Conservation (phyloP, 2,888 invertebrate species). For the Iselma pallidipennis region DNA sequence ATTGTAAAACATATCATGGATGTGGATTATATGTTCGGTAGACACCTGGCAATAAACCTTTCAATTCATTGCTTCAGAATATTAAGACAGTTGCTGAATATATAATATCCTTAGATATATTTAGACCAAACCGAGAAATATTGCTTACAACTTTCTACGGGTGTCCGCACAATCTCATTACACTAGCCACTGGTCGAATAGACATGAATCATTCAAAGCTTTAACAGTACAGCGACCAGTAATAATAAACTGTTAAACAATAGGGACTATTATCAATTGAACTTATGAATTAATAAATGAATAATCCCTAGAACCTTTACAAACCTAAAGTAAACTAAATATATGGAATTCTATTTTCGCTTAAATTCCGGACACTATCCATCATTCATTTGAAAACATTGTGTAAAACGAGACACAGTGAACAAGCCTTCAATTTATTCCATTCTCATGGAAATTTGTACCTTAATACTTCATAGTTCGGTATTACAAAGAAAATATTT, state of each 20-base stretch:
- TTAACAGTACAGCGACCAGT: not conserved
- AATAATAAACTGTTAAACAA: not conserved
- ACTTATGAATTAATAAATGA: not conserved
- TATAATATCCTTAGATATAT: too few relatives aligned
- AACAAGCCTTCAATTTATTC: conserved; percentile 41
- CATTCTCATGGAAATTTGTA: conserved; percentile 48
- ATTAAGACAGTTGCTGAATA: too few relatives aligned
- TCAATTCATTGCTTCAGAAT: too few relatives aligned
- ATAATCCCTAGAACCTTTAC: not conserved
- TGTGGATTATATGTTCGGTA: conserved; percentile 13
- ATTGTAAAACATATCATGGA: conserved; percentile 12
- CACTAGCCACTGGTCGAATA: conserved; percentile 29
- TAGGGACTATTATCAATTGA: too few relatives aligned
- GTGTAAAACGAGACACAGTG: not conserved
- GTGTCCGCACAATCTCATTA: conserved; percentile 34
- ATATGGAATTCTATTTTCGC: not conserved
- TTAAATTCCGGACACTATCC: not conserved
- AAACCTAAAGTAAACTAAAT: not conserved
- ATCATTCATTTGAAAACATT: not conserved
- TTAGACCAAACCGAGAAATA: too few relatives aligned
- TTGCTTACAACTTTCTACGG: conserved; percentile 40
- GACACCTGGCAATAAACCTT: too few relatives aligned
- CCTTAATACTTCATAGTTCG: conserved; percentile 40
- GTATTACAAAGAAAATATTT: conserved; percentile 42
- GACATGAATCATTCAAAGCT: conserved; percentile 26